phyloP scores from a whole-genome alignment of 2,888 invertebrate species.

The Charanyca ferruginea region DNA sequence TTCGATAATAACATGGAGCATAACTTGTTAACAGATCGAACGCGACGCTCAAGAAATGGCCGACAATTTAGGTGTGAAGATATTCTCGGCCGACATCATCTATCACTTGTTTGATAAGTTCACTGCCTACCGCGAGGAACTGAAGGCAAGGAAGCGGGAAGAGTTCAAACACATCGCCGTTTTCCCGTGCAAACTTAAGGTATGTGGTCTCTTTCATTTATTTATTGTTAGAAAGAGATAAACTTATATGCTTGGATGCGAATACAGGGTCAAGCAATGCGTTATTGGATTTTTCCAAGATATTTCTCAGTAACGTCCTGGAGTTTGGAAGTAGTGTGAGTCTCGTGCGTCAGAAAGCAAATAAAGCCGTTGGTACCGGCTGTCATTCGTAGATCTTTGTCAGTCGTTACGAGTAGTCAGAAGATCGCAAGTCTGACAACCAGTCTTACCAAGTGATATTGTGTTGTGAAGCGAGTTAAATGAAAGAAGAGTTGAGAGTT shows the following conservation, averaged over 20 bases:
- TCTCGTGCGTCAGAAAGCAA: too few species aligned
- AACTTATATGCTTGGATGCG: not conserved
- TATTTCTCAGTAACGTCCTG: too few species aligned
- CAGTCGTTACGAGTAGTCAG: too few species aligned
- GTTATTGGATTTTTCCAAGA: too few species aligned
- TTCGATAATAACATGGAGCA: not conserved
- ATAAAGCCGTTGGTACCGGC: too few species aligned
- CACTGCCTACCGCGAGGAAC: constrained; percentile 97
- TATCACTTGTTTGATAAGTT: constrained; percentile 99
- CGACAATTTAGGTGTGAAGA: constrained; percentile 97
- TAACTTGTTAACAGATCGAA: constrained; percentile 90
- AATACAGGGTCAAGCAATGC: too few species aligned
- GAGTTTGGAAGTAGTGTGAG: too few species aligned
- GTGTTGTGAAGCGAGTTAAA: too few species aligned
- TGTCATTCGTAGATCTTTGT: too few species aligned
- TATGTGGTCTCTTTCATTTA: constrained; percentile 66
- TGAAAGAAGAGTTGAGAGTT: too few species aligned
- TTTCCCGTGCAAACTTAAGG: constrained; percentile 99
- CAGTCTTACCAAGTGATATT: too few species aligned
- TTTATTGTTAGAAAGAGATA: not conserved
- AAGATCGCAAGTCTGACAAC: too few species aligned
- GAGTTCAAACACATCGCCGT: constrained; percentile 99
- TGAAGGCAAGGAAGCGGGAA: constrained; percentile 97
- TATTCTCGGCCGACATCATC: constrained; percentile 99
- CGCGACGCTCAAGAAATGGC: constrained; percentile 99